phyloP scores from a whole-genome alignment of 2,113 vertebrate genomes.

The Callopanchax toddi region DNA sequence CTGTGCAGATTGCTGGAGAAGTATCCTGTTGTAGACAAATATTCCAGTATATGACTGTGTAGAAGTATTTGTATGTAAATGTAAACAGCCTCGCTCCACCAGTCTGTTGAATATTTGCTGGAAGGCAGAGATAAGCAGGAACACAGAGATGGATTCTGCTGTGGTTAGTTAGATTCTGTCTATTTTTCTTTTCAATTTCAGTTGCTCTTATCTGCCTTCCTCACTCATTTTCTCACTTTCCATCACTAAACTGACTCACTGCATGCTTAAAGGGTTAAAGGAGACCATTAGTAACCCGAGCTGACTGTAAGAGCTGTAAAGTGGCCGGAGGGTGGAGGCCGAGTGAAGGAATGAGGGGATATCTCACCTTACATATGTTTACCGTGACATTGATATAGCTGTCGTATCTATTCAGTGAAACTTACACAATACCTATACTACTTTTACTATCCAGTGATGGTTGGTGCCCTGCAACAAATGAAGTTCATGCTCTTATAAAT shows the following conservation, averaged over 20 bases:
- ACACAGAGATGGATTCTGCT: not conserved
- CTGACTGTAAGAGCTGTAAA: constrained; percentile 50
- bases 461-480: too few relatives aligned
- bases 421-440: too few relatives aligned
- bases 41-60: constrained; percentile 7
- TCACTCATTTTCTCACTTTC: constrained; percentile 34
- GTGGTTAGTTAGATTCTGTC: constrained; percentile 32
- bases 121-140: constrained; percentile 49
- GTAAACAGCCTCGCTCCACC: not conserved
- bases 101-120: constrained; percentile 44
- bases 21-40: constrained; percentile 14
- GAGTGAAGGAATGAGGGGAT: constrained; percentile 10
- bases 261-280: constrained; percentile 37
- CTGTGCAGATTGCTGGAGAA: constrained; percentile 18
- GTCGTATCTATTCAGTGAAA: constrained; percentile 51
- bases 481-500: too few relatives aligned
- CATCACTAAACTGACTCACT: constrained; percentile 15
- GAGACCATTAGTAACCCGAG: constrained; percentile 71
- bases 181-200: constrained; percentile 42
- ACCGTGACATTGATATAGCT: constrained; percentile 46
- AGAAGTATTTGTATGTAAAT: constrained; percentile 23
- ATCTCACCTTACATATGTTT: constrained; percentile 59
- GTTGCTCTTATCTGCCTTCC: constrained; percentile 28
- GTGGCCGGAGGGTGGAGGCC: constrained; percentile 35
- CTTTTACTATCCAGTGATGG: constrained; percentile 38